Conservation (phyloP, 2,113 vertebrate genomes). For the Dendrocopos noguchii region DNA sequence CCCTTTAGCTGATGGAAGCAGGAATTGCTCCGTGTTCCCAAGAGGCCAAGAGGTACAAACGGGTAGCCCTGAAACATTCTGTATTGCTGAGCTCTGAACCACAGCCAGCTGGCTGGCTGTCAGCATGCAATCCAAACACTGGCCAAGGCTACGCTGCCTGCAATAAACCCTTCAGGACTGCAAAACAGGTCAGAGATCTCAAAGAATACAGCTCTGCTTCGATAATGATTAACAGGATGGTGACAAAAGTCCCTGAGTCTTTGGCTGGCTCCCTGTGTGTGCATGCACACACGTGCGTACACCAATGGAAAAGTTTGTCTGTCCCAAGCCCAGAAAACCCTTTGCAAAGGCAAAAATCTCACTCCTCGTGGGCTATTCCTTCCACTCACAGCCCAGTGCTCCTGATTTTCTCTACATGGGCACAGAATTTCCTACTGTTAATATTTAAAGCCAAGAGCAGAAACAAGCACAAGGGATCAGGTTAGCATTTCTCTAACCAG, state of each 20-base stretch:
- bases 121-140: slow-evolving; percentile 66
- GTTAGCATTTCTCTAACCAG: background rate
- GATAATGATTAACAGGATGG: slow-evolving; percentile 79
- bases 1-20: background rate
- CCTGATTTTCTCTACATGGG: background rate
- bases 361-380: background rate
- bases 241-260: slow-evolving; percentile 52
- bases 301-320: slow-evolving; percentile 49
- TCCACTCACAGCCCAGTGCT: background rate
- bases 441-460: background rate
- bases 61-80: background rate
- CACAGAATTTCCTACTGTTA: background rate
- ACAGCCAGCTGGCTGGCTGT: slow-evolving; percentile 59
- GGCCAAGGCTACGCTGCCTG: slow-evolving; percentile 69
- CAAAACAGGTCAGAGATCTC: slow-evolving; percentile 72
- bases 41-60: background rate
- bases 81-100: slow-evolving; percentile 3
- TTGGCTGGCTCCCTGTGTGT: background rate
- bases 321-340: slow-evolving; percentile 44
- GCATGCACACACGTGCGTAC: background rate
- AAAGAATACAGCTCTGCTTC: slow-evolving; percentile 28
- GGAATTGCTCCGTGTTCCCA: slow-evolving; percentile 22
- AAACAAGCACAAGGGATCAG: background rate
- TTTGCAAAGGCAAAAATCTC: background rate
- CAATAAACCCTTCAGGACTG: slow-evolving; percentile 68